Conservation (phyloP, 2,113 vertebrate species). For the Talpa occidentalis region DNA sequence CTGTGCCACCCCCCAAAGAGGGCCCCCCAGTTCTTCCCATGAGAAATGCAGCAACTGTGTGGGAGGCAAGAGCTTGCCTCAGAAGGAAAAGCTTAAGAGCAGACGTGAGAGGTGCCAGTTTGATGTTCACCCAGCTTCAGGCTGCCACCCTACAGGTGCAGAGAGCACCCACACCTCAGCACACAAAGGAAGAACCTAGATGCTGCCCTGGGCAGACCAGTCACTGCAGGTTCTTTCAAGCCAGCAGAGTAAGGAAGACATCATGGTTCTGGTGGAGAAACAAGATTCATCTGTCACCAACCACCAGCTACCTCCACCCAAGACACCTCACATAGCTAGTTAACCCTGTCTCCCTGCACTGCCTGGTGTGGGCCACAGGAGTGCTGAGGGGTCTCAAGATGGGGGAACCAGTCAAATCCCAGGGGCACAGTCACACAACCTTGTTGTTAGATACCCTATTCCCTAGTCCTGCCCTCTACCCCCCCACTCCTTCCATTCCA, state of each 20-base stretch:
- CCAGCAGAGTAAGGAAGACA: neutral
- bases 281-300: neutral
- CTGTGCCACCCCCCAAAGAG: no score
- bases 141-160: neutral
- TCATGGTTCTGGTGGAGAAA: neutral
- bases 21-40: neutral
- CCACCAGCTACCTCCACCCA: neutral
- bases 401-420: neutral
- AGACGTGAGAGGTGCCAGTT: neutral
- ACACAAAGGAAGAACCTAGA: neutral
- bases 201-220: neutral
- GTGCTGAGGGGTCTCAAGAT: neutral
- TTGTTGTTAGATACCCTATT: neutral
- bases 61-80: neutral
- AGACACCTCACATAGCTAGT: neutral
- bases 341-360: neutral
- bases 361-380: no score
- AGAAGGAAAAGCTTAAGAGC: neutral
- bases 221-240: neutral
- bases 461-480: neutral
- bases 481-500: neutral
- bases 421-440: neutral
- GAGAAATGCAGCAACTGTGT: neutral
- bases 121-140: neutral
- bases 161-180: neutral